A percentile compares a stretch with the other conserved stretches of the same genome.
Conservation (phyloP, 2,888 invertebrate genomes). For the Eristalinus sepulchralis region DNA sequence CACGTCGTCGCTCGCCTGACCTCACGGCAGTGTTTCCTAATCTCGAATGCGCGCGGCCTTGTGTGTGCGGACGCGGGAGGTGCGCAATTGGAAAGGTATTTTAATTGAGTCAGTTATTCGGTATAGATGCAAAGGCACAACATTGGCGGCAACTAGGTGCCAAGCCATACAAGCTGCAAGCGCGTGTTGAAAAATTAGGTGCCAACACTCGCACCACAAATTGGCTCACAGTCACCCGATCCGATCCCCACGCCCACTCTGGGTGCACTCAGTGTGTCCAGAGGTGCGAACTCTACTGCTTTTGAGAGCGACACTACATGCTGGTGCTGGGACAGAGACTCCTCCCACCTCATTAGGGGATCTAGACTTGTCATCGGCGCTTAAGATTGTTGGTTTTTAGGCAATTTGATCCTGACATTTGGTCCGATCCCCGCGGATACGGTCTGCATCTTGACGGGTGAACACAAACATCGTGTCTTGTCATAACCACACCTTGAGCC, state of each 20-base stretch:
- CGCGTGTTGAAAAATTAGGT: slow-evolving; percentile 51
- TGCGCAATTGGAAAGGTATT: slow-evolving; percentile 65
- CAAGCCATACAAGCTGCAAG: neutral
- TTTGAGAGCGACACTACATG: neutral
- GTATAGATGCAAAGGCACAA: slow-evolving; percentile 36
- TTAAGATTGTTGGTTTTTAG: slow-evolving; percentile 2
- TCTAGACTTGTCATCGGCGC: slow-evolving; percentile 30
- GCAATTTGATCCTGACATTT: slow-evolving; percentile 67
- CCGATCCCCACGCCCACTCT: slow-evolving; percentile 30
- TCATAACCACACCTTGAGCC: slow-evolving; percentile 61
- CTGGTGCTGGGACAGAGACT: neutral
- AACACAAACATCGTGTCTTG: slow-evolving; percentile 37
- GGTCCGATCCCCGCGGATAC: slow-evolving; percentile 52
- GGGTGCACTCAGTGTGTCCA: slow-evolving; percentile 21
- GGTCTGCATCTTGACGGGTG: neutral
- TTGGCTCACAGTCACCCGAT: slow-evolving; percentile 38
- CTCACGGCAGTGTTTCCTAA: slow-evolving; percentile 46
- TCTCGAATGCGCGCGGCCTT: slow-evolving; percentile 12
- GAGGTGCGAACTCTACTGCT: slow-evolving; percentile 60
- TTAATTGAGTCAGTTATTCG: slow-evolving; percentile 55
- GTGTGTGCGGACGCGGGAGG: neutral
- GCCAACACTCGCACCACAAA: slow-evolving; percentile 51
- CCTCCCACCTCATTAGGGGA: slow-evolving; percentile 43
- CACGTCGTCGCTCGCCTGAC: slow-evolving; percentile 27
- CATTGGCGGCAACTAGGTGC: neutral